Evolutionary conservation across 2,113 vertebrate species (phyloP), one percentile per base, ranked within the genome.

Genomic region (Dissostichus mawsoni): DNA sequence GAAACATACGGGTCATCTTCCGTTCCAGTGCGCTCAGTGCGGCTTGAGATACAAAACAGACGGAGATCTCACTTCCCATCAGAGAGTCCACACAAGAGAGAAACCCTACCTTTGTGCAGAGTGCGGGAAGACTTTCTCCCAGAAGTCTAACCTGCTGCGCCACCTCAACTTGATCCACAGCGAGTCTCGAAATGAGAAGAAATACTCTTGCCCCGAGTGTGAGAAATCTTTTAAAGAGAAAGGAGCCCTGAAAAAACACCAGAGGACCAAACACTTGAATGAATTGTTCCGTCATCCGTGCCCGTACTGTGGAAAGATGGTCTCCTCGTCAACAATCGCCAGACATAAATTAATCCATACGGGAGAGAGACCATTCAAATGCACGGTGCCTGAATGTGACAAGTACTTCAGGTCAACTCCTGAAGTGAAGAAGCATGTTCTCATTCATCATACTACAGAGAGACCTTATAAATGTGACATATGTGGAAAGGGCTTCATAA

Each of bases 311-410:
- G 91, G 87, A 0, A 93, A 93, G 74, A 85, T 89, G 69, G 11
- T 92, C 1, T 75, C 84, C 0, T 2, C 58, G 0, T 81, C 89
- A 0, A 58, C 81, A 0, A 76, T 92, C 10, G 58, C 51, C 0
- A 64, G 91, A 56, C 92, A 93, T n/a, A 89, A 79, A 62, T 18
- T 93, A 18, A 91, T 91, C 23, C 92, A 92, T 16, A 90, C 85
- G 0, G 91, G 92, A 29, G 82, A 92, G 77, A 91, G 52, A 17
- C 91, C 92, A 11, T 90, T 83, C 9, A 86, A 89, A 53, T 93
- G 92, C 72, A 83, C 64, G 0, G 9, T 45, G 18, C 25, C 80
- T 2, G 86, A 80, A 0, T 93, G 92, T 0, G 69, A 90, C 25
- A 87, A 79, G 55, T 2, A 14, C 63, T 92, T 85, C 75, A 78